Base-by-base conservation (phyloP, 2,797 vertebrate genomes). In the Sebastes alutus region DNA sequence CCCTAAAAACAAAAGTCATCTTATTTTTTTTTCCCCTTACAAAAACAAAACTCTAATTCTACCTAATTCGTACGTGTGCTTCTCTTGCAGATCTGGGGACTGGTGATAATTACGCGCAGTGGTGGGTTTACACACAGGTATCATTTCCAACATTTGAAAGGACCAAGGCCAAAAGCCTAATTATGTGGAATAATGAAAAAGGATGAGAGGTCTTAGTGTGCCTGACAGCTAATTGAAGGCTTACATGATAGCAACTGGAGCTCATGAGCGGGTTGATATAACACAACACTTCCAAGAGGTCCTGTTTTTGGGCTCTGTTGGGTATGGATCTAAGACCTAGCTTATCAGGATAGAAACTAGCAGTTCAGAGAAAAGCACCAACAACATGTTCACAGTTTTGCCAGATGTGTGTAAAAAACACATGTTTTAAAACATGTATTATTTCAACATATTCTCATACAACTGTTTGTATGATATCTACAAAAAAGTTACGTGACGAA, bases 111-210 rank as follows among this genome's bases (percentile, higher is more conserved):
- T 55, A 54, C 38, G 56, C 67, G 71, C 75, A 80, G 74, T 63
- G 61, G 59, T 38, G 32, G 67, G 65, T 84, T 77, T 62, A 81
- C 68, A 82, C 72, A 35, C 77, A 81, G 64, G 64, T 66, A 71
- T 80, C 75, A 58, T 33, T 84, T 80, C 82, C 69, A 83, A 27
- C 61, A 22, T 76, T 73, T 79, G 7, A 71, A 74, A 73, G 69
- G 68, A 54, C 80, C 6, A 56, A 76, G 79, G 83, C 76, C 85
- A 85, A 77, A 79, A 80, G 80, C 68, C 65, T 86, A 91, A 91
- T 85, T 84, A 81, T 72, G 86, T 64, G 54, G 78, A 81, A 49
- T 49, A 49, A 49, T 20, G 46, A 20, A 20, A 49, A 49, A 49
- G 46, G 46, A 49, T 79, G 77, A 62, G 79, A n/a, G 33, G 72